Conservation (phyloP, 2,888 invertebrate species). For the Ectobius pallidus region DNA sequence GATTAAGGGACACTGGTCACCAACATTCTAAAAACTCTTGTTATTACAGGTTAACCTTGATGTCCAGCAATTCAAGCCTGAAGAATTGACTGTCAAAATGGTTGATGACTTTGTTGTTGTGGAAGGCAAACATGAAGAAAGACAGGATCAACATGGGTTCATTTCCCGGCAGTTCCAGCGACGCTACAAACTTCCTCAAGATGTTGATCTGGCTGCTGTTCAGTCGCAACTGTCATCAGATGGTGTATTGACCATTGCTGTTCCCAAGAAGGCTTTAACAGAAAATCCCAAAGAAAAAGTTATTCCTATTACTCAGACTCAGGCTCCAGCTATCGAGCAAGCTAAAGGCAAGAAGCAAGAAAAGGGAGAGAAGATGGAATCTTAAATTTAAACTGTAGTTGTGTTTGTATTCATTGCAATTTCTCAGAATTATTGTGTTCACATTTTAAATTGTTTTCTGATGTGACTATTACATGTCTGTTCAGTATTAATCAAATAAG, state of each 20-base stretch:
- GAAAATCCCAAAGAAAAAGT: slow-evolving; percentile 16
- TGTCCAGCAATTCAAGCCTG: slow-evolving; percentile 51
- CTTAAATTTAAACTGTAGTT: no score
- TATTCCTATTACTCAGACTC: slow-evolving; percentile 27
- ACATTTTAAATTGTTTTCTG: no score
- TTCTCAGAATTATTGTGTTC: no score
- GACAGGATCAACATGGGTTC: slow-evolving; percentile 51
- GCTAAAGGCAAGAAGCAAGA: neutral
- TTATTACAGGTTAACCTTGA: slow-evolving; percentile 51
- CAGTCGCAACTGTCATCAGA: slow-evolving; percentile 52
- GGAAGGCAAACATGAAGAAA: slow-evolving; percentile 53
- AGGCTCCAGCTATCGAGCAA: slow-evolving; percentile 24
- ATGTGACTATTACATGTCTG: no score
- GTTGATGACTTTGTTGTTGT: no score
- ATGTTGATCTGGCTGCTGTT: slow-evolving; percentile 50
- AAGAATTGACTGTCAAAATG: slow-evolving; percentile 52
- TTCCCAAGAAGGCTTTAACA: slow-evolving; percentile 48
- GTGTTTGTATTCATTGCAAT: no score
- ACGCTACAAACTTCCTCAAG: slow-evolving; percentile 51
- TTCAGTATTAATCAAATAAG: no score
- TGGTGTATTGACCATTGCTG: no score
- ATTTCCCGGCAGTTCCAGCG: slow-evolving; percentile 52
- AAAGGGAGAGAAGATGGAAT: neutral
- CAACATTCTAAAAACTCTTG: no score
- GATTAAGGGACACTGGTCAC: no score